These are phyloP conservation scores for Odontothrips loti DNA, from an alignment of 2,888 invertebrate genomes.

Conservation along the genomic window DNA sequence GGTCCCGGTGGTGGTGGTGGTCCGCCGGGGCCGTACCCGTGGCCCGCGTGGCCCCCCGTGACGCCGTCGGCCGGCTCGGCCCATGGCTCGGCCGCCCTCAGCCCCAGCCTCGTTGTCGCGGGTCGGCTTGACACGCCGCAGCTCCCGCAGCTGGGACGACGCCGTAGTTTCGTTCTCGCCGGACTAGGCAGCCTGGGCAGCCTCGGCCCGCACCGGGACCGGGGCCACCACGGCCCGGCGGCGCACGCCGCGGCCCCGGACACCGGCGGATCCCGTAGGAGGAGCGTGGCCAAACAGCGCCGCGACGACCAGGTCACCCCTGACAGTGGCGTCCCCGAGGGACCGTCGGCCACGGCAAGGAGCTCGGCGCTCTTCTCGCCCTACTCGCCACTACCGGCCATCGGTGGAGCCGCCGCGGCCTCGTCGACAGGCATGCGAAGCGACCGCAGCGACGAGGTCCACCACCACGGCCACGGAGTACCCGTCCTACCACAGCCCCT, in stretches of 20 bases:
- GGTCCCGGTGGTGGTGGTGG: neutral
- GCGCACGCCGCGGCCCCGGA: neutral
- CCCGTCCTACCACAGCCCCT: no score
- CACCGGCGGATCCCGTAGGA: neutral
- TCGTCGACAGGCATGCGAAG: neutral
- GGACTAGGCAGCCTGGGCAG: neutral
- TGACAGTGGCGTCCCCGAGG: neutral
- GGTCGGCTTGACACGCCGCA: conserved; percentile 7
- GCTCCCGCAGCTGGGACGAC: neutral
- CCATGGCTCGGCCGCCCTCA: neutral
- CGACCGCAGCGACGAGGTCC: neutral
- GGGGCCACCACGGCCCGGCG: neutral
- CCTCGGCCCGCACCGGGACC: neutral
- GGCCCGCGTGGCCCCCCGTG: neutral
- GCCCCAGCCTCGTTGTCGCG: neutral
- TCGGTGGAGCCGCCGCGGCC: neutral
- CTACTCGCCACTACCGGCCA: conserved; percentile 13
- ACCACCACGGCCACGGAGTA: no score
- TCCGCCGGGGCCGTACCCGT: neutral
- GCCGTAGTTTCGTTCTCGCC: neutral
- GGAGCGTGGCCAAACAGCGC: conserved; percentile 6
- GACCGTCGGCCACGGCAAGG: neutral
- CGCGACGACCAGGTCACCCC: neutral
- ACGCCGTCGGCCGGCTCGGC: neutral
- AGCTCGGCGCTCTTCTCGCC: conserved; percentile 15